Evolutionary conservation across 2,113 vertebrate genomes (phyloP).

Genomic region (Loxodonta africana): DNA sequence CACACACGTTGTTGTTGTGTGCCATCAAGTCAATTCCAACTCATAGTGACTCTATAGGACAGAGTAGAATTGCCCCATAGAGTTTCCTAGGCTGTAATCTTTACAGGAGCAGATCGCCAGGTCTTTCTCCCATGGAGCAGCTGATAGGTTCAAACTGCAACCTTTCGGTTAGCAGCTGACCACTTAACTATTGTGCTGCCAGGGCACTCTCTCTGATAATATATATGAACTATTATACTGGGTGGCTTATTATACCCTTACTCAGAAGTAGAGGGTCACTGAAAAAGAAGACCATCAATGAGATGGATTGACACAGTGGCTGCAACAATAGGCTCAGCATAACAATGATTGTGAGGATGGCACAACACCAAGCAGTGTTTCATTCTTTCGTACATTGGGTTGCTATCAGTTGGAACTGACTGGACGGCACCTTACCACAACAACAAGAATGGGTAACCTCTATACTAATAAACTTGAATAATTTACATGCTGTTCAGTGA

Average conservation of each 20-base stretch:
- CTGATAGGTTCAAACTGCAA: background rate
- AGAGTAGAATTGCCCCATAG: background rate
- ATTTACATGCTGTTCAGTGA: slow-evolving; percentile 22
- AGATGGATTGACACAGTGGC: no score
- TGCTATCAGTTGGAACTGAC: no score
- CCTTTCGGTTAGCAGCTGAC: background rate
- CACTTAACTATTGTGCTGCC: background rate
- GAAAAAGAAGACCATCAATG: no score
- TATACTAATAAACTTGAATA: background rate
- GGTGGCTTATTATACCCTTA: background rate
- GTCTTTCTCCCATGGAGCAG: background rate
- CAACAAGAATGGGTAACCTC: background rate
- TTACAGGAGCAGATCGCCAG: background rate
- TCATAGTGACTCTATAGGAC: background rate
- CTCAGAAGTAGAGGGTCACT: background rate
- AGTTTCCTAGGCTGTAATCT: background rate
- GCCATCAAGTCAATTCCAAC: background rate
- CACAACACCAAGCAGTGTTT: no score
- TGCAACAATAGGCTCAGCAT: background rate
- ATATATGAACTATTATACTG: background rate
- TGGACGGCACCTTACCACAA: no score
- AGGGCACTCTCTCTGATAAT: no score
- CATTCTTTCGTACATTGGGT: no score
- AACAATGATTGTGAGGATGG: no score
- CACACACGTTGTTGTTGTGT: background rate